A percentile compares a stretch with the other conserved stretches of the same genome.
These are phyloP conservation scores for Atta colombica DNA, from an alignment of 1,140 invertebrate genomes.

Conservation along the genomic window DNA sequence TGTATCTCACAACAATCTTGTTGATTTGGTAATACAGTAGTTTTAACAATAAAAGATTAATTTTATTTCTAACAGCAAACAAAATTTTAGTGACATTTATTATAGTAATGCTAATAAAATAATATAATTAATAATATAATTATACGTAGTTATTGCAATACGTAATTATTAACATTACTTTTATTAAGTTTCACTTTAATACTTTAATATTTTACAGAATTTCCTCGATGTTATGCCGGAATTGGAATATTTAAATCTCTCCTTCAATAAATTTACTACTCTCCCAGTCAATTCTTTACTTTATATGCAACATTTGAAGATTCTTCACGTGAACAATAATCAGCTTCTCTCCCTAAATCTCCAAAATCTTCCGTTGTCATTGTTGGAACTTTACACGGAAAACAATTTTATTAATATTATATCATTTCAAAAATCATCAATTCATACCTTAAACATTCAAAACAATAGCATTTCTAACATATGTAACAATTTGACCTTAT, in stretches of 20 bases:
- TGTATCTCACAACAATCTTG: slow-evolving; percentile 55
- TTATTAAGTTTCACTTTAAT: slow-evolving; percentile 76
- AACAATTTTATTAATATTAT: slow-evolving; percentile 66
- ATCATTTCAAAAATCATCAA: slow-evolving; percentile 35
- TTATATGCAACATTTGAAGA: slow-evolving; percentile 66
- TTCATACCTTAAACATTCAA: slow-evolving; percentile 73
- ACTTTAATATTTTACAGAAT: slow-evolving; percentile 62
- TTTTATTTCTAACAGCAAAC: not conserved
- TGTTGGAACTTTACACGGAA: slow-evolving; percentile 60
- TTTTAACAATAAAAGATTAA: slow-evolving; percentile 3
- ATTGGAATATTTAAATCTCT: slow-evolving; percentile 75
- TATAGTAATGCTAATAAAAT: not conserved
- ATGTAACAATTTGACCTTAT: slow-evolving; percentile 43
- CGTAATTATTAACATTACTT: slow-evolving; percentile 26
- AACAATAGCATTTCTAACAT: slow-evolving; percentile 71
- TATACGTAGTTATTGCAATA: not conserved
- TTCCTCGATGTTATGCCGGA: slow-evolving; percentile 63
- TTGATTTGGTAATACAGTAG: slow-evolving; percentile 10
- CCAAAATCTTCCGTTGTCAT: slow-evolving; percentile 60
- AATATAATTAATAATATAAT: not conserved
- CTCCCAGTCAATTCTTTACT: slow-evolving; percentile 63
- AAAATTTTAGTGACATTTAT: slow-evolving; percentile 12
- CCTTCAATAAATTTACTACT: slow-evolving; percentile 75
- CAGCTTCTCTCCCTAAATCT: slow-evolving; percentile 60
- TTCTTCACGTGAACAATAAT: slow-evolving; percentile 76